phyloP scores from a whole-genome alignment of 1,140 invertebrate species.

The Fopius arisanus region DNA sequence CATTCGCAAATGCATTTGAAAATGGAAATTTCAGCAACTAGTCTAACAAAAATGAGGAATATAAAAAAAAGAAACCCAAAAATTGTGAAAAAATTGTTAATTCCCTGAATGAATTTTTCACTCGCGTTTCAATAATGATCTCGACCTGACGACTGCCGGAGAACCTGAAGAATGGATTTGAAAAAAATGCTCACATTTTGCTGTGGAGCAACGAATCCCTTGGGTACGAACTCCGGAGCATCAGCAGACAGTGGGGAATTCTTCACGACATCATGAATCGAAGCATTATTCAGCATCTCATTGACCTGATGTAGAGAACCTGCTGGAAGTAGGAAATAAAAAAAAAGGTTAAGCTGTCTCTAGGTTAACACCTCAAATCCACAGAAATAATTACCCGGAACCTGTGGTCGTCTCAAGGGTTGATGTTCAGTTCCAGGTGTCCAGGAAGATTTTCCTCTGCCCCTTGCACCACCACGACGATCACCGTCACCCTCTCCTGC shows the following conservation, averaged over 20 bases:
- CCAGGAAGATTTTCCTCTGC: constrained; percentile 24
- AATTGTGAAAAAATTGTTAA: no score
- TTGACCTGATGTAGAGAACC: constrained; percentile 20
- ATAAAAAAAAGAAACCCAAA: no score
- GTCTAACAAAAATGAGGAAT: no score
- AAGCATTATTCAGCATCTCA: constrained; percentile 21
- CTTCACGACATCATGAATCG: constrained; percentile 24
- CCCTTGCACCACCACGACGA: constrained; percentile 15
- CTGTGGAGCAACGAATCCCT: not conserved
- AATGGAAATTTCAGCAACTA: no score
- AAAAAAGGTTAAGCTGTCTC: not conserved
- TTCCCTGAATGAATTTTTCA: no score
- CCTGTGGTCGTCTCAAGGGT: constrained; percentile 19
- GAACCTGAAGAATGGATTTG: no score
- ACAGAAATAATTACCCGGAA: constrained; percentile 11
- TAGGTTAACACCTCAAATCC: constrained; percentile 5
- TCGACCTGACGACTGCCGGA: no score
- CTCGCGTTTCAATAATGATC: no score
- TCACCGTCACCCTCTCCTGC: constrained; percentile 22
- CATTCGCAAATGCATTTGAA: no score
- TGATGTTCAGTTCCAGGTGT: constrained; percentile 2
- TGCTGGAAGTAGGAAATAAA: not conserved
- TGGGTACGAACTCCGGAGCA: constrained; percentile 25
- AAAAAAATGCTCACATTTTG: constrained; percentile 15
- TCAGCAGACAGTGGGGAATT: constrained; percentile 19